Evolutionary conservation across 2,797 vertebrate species (phyloP).

Genomic region (Bufotes viridis): DNA sequence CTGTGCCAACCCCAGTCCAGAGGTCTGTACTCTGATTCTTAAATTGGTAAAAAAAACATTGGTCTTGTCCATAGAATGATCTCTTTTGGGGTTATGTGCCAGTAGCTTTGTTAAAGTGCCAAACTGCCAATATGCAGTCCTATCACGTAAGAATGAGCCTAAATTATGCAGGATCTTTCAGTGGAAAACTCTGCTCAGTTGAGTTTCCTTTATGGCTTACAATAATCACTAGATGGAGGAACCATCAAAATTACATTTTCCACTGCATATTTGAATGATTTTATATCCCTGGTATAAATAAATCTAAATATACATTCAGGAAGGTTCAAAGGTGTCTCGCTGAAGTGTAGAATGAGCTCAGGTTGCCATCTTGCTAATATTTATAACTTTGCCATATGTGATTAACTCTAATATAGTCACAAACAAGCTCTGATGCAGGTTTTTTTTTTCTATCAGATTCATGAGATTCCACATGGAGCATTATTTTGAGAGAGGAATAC

Average conservation of each 20-base stretch:
- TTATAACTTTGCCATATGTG: neutral
- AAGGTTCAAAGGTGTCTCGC: neutral
- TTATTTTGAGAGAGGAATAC: neutral
- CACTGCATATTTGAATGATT: constrained; percentile 1
- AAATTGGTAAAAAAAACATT: too few species aligned
- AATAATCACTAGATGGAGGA: neutral
- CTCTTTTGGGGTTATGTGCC: too few species aligned
- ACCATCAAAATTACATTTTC: neutral
- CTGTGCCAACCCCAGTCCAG: too few species aligned
- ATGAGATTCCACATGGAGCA: neutral
- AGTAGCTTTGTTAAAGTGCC: neutral
- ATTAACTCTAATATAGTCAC: neutral
- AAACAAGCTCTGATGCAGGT: neutral
- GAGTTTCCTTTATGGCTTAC: constrained; percentile 1
- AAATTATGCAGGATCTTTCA: neutral
- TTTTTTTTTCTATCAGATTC: neutral
- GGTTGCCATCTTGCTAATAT: neutral
- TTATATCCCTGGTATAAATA: neutral
- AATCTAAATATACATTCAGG: neutral
- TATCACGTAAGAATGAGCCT: neutral
- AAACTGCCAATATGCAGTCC: too few species aligned
- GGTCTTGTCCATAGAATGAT: too few species aligned
- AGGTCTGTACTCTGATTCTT: too few species aligned
- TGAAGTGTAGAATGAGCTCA: neutral
- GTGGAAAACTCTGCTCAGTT: neutral